Evolutionary conservation across 2,113 vertebrate species (phyloP).

Genomic region (Prunella fulvescens): DNA sequence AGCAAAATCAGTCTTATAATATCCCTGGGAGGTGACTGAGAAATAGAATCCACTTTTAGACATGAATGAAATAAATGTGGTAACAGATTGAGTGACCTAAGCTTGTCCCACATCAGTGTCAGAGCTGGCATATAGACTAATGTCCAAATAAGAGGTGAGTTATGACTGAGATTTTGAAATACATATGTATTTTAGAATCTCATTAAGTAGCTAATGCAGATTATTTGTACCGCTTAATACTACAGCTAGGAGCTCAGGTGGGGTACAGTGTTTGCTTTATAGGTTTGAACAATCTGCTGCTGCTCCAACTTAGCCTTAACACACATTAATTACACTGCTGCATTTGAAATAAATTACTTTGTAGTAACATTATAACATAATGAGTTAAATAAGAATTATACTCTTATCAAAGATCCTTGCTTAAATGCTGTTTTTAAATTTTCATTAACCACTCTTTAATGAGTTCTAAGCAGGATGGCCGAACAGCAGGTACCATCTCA

Average conservation of each 20-base stretch:
- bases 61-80: neutral
- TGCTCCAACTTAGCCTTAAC: neutral
- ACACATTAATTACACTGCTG: neutral
- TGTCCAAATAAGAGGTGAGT: neutral
- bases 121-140: neutral
- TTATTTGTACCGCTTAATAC: neutral
- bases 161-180: neutral
- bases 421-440: neutral
- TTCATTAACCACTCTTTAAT: neutral
- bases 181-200: neutral
- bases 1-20: neutral
- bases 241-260: neutral
- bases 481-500: neutral
- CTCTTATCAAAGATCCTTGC: neutral
- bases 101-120: neutral
- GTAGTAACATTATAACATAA: neutral
- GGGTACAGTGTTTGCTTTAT: neutral
- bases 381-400: neutral
- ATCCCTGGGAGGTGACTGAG: neutral
- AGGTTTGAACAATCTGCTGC: neutral
- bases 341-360: neutral
- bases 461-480: neutral
- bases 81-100: neutral
- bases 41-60: neutral
- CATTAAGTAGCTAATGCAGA: neutral